Conservation (phyloP, 2,113 vertebrate genomes). For the Antigone vipio region DNA sequence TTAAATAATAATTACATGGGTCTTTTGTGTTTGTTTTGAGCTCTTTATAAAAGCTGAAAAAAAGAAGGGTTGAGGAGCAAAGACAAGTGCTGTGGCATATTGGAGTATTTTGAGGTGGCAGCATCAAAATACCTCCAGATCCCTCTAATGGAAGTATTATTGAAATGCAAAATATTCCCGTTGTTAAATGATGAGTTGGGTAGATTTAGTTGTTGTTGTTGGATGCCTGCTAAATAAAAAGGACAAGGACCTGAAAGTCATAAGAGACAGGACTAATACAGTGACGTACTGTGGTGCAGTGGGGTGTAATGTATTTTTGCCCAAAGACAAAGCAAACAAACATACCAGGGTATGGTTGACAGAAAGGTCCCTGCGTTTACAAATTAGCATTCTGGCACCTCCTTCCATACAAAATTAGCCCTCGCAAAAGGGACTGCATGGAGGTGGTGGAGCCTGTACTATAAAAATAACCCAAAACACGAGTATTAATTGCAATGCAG, state of each 20-base stretch:
- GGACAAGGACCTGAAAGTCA: not conserved
- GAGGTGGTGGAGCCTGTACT: not conserved
- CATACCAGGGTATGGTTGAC: not conserved
- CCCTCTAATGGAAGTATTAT: not conserved
- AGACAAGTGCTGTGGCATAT: rapidly evolving
- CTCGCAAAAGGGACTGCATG: not conserved
- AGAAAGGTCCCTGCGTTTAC: not conserved
- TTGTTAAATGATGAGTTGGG: not conserved
- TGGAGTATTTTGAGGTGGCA: not conserved
- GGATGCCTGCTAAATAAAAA: not conserved
- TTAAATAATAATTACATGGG: not conserved
- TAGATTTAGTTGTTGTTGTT: not conserved
- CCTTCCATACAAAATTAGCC: not conserved
- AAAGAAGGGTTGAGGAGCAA: not conserved
- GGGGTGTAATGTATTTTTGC: not conserved
- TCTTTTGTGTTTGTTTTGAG: not conserved
- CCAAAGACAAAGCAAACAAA: not conserved
- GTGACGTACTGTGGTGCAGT: not conserved
- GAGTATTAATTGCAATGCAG: not conserved
- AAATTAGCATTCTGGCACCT: not conserved
- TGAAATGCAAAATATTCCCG: not conserved
- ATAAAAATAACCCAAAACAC: not conserved
- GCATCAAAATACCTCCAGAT: not conserved
- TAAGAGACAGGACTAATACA: not conserved
- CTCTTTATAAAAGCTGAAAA: not conserved